phyloP scores from a whole-genome alignment of 1,140 invertebrate species.

The Cotesia typhae region DNA sequence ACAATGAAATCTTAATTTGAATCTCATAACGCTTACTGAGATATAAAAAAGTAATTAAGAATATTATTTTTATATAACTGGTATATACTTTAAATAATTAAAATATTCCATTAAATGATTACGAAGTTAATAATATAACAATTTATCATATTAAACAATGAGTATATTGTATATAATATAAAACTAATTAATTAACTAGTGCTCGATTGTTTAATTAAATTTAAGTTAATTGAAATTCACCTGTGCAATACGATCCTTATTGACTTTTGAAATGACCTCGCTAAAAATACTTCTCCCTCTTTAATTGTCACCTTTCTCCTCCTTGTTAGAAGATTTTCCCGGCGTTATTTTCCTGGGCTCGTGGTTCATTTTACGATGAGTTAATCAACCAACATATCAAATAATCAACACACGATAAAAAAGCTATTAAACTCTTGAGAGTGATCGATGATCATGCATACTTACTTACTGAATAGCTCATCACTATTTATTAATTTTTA shows the following conservation, averaged over 20 bases:
- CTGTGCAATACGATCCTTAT: constrained; percentile 33
- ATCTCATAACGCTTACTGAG: too few relatives aligned
- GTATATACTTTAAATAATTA: neutral
- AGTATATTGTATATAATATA: neutral
- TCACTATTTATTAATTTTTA: too few relatives aligned
- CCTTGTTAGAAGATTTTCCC: constrained; percentile 27
- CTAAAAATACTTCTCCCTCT: constrained; percentile 47
- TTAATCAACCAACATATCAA: neutral
- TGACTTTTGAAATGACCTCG: constrained; percentile 40
- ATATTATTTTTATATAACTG: too few relatives aligned
- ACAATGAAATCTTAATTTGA: too few relatives aligned
- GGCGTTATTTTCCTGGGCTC: constrained; percentile 31
- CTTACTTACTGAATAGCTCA: too few relatives aligned
- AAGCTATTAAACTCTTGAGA: constrained; percentile 14
- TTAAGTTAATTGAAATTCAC: constrained; percentile 1
- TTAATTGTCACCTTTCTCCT: constrained; percentile 34
- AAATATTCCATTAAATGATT: too few relatives aligned
- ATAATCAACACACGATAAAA: neutral
- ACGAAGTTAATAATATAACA: too few relatives aligned
- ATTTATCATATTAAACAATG: too few relatives aligned
- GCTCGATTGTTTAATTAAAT: constrained; percentile 24
- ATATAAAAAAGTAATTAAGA: too few relatives aligned
- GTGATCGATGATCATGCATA: too few relatives aligned
- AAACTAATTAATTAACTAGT: neutral
- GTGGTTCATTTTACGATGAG: constrained; percentile 35